phyloP scores from a whole-genome alignment of 92 coral and sea anemone species.

The Parazoanthus atlanticus region DNA sequence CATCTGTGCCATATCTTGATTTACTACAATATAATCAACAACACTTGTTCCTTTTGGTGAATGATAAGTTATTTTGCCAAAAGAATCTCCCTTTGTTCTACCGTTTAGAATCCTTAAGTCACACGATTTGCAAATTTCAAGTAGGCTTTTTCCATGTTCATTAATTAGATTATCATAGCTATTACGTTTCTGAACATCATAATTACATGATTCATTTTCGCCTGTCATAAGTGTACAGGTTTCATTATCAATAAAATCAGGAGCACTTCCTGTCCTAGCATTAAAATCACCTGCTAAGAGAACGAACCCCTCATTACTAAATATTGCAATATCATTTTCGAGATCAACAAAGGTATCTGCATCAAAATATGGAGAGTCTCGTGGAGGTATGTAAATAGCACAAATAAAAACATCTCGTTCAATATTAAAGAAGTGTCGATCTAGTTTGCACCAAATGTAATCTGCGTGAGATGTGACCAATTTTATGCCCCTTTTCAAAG shows the following conservation, averaged over 20 bases:
- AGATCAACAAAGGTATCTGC: conserved; percentile 28
- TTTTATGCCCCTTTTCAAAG: neutral
- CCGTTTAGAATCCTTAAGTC: conserved; percentile 52
- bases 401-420: conserved; percentile 27
- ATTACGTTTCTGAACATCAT: neutral
- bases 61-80: conserved; percentile 47
- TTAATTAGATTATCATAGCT: conserved; percentile 41
- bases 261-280: conserved; percentile 28
- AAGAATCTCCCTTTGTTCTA: conserved; percentile 48
- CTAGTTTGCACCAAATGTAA: conserved; percentile 43
- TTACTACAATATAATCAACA: conserved; percentile 40
- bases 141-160: conserved; percentile 41
- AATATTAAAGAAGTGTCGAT: conserved; percentile 15
- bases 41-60: conserved; percentile 39
- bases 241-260: conserved; percentile 29
- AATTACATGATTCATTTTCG: neutral
- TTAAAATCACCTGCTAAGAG: conserved; percentile 38
- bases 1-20: conserved; percentile 35
- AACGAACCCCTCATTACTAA: neutral
- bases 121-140: conserved; percentile 45
- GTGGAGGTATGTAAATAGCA: conserved; percentile 40
- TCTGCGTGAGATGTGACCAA: neutral
- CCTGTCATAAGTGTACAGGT: neutral
- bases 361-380: conserved; percentile 38
- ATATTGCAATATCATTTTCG: conserved; percentile 16